Evolutionary conservation across 2,113 vertebrate species (phyloP).

Genomic region (Cathartes aura): DNA sequence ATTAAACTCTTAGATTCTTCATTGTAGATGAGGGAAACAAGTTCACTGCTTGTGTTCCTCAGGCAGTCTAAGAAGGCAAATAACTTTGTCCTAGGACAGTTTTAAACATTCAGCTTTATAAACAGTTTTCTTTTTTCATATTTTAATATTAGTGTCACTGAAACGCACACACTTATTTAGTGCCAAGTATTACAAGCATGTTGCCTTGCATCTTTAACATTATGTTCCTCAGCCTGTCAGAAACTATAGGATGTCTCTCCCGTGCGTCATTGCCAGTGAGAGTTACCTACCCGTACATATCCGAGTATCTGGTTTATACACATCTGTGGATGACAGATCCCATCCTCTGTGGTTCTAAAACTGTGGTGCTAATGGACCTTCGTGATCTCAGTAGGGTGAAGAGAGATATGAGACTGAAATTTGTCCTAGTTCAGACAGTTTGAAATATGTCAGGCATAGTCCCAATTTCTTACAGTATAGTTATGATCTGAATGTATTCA

Average conservation of each 20-base stretch:
- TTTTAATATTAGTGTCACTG: background rate
- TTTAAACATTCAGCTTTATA: background rate
- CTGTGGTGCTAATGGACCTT: background rate
- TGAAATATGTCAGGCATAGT: background rate
- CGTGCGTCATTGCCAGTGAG: background rate
- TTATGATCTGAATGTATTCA: background rate
- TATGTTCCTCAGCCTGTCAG: background rate
- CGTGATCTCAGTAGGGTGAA: background rate
- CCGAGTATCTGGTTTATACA: background rate
- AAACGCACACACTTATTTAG: background rate
- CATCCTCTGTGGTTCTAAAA: background rate
- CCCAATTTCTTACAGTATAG: background rate
- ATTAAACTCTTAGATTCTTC: background rate
- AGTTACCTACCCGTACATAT: accelerated
- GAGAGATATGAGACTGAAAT: background rate
- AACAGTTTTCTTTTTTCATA: background rate
- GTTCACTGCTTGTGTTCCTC: background rate
- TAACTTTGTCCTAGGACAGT: background rate
- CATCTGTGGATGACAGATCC: background rate
- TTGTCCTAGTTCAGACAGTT: background rate
- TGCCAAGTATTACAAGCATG: background rate
- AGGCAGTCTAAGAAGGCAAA: background rate
- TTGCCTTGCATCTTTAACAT: background rate
- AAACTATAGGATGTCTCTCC: background rate
- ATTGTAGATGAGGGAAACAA: background rate